Evolutionary conservation across 2,888 invertebrate genomes (phyloP), one percentile per base, ranked within the genome.

Genomic region (Drosophila mulleri): DNA sequence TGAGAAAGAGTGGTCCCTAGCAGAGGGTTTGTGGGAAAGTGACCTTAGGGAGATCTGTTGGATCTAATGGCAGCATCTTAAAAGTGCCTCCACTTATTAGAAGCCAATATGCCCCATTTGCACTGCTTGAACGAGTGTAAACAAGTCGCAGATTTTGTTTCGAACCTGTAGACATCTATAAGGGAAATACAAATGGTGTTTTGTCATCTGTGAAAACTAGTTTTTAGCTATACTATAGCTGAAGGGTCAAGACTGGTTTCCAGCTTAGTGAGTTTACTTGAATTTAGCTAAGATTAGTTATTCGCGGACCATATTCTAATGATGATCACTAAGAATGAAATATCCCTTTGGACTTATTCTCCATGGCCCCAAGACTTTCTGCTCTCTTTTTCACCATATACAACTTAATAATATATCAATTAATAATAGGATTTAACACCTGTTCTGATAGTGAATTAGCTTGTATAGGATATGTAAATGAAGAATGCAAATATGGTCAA

Each of bases 171-270:
- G 50, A 32, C 14, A 14, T 50, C 32, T 18, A 32, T 35, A 35
- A 20, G 50, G 32, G 52, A 23, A 53, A 37, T 16, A 23, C 50
- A 11, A 53, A 23, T 53, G 37, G 37, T 6, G 23, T 16, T 53
- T 16, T 53, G 52, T 53, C 52, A 37, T 23, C 37, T 35, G 16
- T 20, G 32, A 23, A 20, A 53, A 53, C 52, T 20, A 20, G 52
- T 53, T 53, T 37, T 20, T 20, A 14, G 18, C 20, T 35, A 20
- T 52, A 52, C 7, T 52, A 52, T 18, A 20, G 52, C 16, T 4
- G 1, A 32, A 37, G 37, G 52, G 52, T 9, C 23, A 9, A 35
- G 18, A 53, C 52, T 53, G 37, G 52, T 37, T 53, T 37, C 2
- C 16, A 35, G 52, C 1, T 20, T 18, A 3, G 16, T 3, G 12